Evolutionary conservation across 2,113 vertebrate genomes (phyloP).

Genomic region (Nestor notabilis): DNA sequence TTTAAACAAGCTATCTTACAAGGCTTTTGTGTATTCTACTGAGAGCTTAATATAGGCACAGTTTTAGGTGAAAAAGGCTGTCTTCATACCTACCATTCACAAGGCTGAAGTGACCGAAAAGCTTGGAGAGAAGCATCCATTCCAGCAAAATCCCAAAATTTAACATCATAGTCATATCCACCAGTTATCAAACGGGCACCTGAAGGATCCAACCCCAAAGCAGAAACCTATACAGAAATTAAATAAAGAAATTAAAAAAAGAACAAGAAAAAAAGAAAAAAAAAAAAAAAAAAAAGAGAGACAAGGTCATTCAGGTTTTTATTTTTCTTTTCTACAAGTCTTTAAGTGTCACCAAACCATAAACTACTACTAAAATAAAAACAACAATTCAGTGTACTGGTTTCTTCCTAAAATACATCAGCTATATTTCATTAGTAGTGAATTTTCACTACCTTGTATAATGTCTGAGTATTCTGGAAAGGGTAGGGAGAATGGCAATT

Average conservation of each 20-base stretch:
- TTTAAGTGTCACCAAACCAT: background rate
- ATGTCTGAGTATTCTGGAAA: background rate
- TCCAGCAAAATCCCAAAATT: conserved; percentile 98
- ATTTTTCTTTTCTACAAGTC: background rate
- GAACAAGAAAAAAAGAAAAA: too few relatives aligned
- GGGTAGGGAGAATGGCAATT: background rate
- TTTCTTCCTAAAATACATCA: background rate
- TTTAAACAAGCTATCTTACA: background rate
- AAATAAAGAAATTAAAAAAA: background rate
- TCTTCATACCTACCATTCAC: conserved; percentile 86
- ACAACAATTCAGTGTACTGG: background rate
- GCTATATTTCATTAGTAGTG: background rate
- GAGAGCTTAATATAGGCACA: background rate
- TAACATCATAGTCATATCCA: conserved; percentile 92
- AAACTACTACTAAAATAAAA: background rate
- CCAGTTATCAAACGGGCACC: conserved; percentile 95
- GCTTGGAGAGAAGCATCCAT: conserved; percentile 94
- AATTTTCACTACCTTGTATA: background rate
- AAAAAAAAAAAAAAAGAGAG: background rate
- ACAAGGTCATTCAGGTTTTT: background rate
- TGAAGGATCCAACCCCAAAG: conserved; percentile 92
- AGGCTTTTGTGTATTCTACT: background rate
- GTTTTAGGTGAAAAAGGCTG: background rate
- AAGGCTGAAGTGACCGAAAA: conserved; percentile 93
- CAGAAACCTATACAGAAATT: conserved; percentile 85